Base-by-base conservation (phyloP, 2,888 invertebrate genomes). In the Chrysomela aeneicollis region DNA sequence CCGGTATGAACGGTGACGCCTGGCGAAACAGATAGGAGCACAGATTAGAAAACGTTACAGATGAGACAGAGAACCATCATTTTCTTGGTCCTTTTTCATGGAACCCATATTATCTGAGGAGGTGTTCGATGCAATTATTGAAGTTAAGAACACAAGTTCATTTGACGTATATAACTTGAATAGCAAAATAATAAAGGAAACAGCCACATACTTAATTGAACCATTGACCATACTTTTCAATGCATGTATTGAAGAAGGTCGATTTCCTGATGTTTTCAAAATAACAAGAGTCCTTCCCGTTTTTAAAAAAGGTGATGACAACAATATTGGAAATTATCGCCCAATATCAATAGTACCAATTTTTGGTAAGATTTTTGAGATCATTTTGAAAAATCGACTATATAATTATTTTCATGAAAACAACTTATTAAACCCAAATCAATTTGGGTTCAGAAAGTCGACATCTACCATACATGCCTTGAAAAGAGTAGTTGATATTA, bases 1-100 rank as follows among this genome's bases (percentile, higher is more conserved):
- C 97, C 97, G 15, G 97, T 97, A 84, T 97, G 97, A 0, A 97
- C 97, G 0, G 97, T 97, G 10, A 97, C 96, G 10, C 97, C 42
- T 42, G 26, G n/a, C n/a, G n/a, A n/a, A n/a, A n/a, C n/a, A n/a
- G n/a, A n/a, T n/a, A n/a, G n/a, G n/a, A n/a, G n/a, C n/a, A n/a
- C n/a, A n/a, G n/a, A n/a, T n/a, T n/a, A n/a, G n/a, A n/a, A n/a
- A n/a, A n/a, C n/a, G n/a, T n/a, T n/a, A n/a, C n/a, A n/a, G n/a
- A n/a, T n/a, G n/a, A n/a, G n/a, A n/a, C n/a, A n/a, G n/a, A n/a
- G n/a, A n/a, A n/a, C n/a, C n/a, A n/a, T n/a, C n/a, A n/a, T n/a
- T n/a, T n/a, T 26, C 26, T 26, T 3, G 26, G 3, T 26, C 26
- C 4, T 26, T 26, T 26, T 26, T 5, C 6, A 5, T 26, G 3